A percentile compares a stretch with the other conserved stretches of the same genome.
These are phyloP conservation scores for Urocolius indicus DNA, from an alignment of 2,113 vertebrate species.

Conservation along the genomic window DNA sequence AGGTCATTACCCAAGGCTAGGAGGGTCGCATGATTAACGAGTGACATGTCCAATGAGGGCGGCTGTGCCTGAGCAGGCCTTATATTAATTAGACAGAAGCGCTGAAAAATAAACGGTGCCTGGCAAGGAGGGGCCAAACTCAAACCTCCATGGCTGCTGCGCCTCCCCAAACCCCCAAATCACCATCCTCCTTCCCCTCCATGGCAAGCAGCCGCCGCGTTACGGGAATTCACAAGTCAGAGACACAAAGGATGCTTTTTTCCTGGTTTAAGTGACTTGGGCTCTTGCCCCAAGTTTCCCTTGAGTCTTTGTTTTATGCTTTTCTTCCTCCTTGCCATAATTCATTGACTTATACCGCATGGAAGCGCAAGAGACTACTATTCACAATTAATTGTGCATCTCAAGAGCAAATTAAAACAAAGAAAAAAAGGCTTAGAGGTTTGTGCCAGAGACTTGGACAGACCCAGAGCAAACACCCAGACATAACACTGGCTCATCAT, in stretches of 20 bases:
- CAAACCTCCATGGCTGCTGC: conserved; percentile 27
- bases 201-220: background rate
- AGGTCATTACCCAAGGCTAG: conserved; percentile 99
- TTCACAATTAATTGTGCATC: background rate
- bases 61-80: conserved; percentile 90
- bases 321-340: conserved; percentile 51
- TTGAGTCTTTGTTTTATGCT: conserved; percentile 38
- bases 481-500: background rate
- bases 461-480: background rate
- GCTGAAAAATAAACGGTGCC: conserved; percentile 84
- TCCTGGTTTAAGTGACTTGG: conserved; percentile 26
- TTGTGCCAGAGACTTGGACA: background rate
- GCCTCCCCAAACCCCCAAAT: conserved; percentile 30
- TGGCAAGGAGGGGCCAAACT: conserved; percentile 78
- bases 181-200: conserved; percentile 2
- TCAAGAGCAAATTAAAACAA: background rate
- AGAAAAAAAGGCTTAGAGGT: background rate
- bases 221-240: background rate
- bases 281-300: background rate
- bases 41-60: conserved; percentile 94
- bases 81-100: conserved; percentile 95
- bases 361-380: background rate
- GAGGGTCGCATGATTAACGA: conserved; percentile 99
- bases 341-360: conserved; percentile 11
- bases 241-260: conserved; percentile 4